Evolutionary conservation across 2,888 invertebrate genomes (phyloP).

Genomic region (Marasmarcha lunaedactyla): DNA sequence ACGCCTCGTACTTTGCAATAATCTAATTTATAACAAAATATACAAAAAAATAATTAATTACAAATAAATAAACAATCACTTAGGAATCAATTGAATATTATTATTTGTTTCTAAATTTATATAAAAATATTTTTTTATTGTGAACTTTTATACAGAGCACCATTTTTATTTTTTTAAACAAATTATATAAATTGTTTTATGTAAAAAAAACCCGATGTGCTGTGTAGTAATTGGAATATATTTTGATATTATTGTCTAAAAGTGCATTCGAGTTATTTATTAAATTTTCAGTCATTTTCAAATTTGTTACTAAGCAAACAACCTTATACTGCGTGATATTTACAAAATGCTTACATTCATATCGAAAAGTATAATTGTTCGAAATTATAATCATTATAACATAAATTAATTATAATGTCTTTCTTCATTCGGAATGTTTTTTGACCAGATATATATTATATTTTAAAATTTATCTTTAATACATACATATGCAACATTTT

Average conservation of each 20-base stretch:
- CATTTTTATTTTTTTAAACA: neutral
- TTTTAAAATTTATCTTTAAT: no score
- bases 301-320: constrained; percentile 20
- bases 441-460: no score
- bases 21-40: constrained; percentile 28
- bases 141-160: neutral
- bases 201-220: neutral
- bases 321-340: neutral
- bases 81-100: constrained; percentile 32
- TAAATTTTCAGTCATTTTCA: constrained; percentile 28
- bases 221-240: neutral
- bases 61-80: constrained; percentile 61
- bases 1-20: no score
- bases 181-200: neutral
- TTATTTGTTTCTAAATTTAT: constrained; percentile 2
- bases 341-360: no score
- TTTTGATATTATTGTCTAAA: neutral
- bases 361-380: constrained; percentile 1
- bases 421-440: no score
- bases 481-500: no score
- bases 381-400: no score
- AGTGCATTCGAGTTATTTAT: neutral
- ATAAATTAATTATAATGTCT: neutral
- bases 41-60: constrained; percentile 50
- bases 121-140: neutral